These are phyloP conservation scores for Homalodisca vitripennis DNA, from an alignment of 1,140 invertebrate species.

Conservation along the genomic window DNA sequence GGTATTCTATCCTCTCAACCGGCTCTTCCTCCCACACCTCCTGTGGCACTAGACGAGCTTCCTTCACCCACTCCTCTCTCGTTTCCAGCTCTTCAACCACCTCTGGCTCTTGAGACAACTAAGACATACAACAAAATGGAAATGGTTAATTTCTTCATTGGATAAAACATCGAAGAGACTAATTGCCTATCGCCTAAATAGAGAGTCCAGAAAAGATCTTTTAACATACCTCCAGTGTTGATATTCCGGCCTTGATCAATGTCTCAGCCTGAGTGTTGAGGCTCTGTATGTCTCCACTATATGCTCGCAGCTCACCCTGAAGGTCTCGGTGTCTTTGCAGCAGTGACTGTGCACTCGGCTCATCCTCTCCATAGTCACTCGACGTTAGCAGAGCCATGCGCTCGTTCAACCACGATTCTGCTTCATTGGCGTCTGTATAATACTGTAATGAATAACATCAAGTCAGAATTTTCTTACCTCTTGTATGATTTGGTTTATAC, in stretches of 20 bases:
- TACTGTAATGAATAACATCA: constrained; percentile 56
- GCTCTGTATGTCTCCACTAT: constrained; percentile 83
- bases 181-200: background rate
- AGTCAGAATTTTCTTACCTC: background rate
- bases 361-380: constrained; percentile 81
- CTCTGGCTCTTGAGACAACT: constrained; percentile 66
- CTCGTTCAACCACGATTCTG: constrained; percentile 83
- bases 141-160: background rate
- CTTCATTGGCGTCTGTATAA: constrained; percentile 83
- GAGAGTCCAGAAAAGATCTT: too few relatives aligned
- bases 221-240: constrained; percentile 68
- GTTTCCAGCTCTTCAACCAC: constrained; percentile 59
- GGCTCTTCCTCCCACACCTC: constrained; percentile 91
- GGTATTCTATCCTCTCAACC: constrained; percentile 78
- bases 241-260: constrained; percentile 76
- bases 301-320: constrained; percentile 82
- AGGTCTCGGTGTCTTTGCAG: constrained; percentile 80
- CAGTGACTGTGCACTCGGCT: constrained; percentile 77
- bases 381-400: constrained; percentile 73
- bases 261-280: constrained; percentile 83
- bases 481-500: too few relatives aligned
- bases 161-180: background rate
- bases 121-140: background rate
- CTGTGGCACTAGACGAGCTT: constrained; percentile 76
- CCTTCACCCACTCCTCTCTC: constrained; percentile 70